phyloP scores from a whole-genome alignment of 2,888 invertebrate species.

The Zygothrica quintamaculata region DNA sequence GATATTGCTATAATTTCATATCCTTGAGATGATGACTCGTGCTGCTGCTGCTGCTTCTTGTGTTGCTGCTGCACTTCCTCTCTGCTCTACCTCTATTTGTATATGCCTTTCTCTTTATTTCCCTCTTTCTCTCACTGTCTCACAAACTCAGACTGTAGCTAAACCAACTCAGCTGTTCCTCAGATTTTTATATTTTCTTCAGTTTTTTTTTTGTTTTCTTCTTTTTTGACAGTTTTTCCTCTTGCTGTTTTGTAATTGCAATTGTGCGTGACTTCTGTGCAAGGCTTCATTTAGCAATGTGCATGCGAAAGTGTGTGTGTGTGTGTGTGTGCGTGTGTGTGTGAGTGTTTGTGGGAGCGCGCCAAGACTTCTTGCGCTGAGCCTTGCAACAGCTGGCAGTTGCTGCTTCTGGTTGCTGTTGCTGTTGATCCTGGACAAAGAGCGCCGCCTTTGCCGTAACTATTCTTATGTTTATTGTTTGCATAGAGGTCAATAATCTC shows the following conservation, averaged over 20 bases:
- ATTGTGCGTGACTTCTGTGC: slow-evolving; percentile 60
- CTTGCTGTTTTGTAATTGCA: slow-evolving; percentile 43
- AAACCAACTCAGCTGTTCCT: slow-evolving; percentile 67
- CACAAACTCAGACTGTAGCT: too few species aligned
- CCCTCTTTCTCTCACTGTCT: too few species aligned
- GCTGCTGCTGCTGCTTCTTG: slow-evolving; percentile 34
- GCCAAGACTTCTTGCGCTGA: slow-evolving; percentile 42
- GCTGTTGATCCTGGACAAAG: slow-evolving; percentile 42
- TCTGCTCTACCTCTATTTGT: too few species aligned
- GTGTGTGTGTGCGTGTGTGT: slow-evolving; percentile 3
- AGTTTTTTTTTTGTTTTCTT: slow-evolving; percentile 24
- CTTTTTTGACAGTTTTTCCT: slow-evolving; percentile 6
- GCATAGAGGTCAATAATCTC: slow-evolving; percentile 72
- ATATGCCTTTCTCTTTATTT: too few species aligned
- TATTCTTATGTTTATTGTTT: slow-evolving; percentile 49
- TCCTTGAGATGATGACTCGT: slow-evolving; percentile 55
- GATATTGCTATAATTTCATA: slow-evolving; percentile 47
- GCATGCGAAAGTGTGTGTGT: slow-evolving; percentile 4
- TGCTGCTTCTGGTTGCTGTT: slow-evolving; percentile 44
- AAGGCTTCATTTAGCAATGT: too few species aligned
- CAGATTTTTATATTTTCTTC: slow-evolving; percentile 59
- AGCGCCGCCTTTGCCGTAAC: slow-evolving; percentile 45
- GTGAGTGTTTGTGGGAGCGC: slow-evolving; percentile 40
- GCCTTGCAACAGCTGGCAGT: slow-evolving; percentile 51
- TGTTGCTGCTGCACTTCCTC: too few species aligned